A percentile compares a stretch with the other conserved stretches of the same genome.
These are phyloP conservation scores for Mya arenaria DNA, from an alignment of 1,140 invertebrate species.

Conservation along the genomic window DNA sequence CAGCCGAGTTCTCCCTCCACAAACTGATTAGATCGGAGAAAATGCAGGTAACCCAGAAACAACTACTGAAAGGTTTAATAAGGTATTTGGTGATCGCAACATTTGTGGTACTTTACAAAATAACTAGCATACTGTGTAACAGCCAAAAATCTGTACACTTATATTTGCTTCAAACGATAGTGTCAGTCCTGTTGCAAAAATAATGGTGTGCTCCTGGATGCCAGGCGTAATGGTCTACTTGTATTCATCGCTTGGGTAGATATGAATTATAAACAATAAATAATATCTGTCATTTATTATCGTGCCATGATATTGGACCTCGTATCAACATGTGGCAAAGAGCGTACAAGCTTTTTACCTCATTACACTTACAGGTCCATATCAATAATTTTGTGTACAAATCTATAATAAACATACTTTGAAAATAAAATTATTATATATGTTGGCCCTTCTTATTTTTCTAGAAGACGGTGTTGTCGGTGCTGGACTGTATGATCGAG, in stretches of 20 bases:
- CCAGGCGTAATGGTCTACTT: too few relatives aligned
- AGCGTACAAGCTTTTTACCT: neutral
- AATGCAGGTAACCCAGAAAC: neutral
- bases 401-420: neutral
- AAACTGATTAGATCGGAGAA: slow-evolving; percentile 55
- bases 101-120: neutral
- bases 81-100: neutral
- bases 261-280: too few relatives aligned
- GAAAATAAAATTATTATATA: neutral
- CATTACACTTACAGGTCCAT: neutral
- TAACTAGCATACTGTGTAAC: neutral
- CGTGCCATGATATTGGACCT: too few relatives aligned
- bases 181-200: too few relatives aligned
- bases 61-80: neutral
- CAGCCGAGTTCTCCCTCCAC: slow-evolving; percentile 69
- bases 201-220: too few relatives aligned
- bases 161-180: neutral
- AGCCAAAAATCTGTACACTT: neutral
- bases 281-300: too few relatives aligned
- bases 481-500: slow-evolving; percentile 76
- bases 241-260: too few relatives aligned
- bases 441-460: neutral
- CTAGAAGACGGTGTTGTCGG: slow-evolving; percentile 68
- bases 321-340: too few relatives aligned
- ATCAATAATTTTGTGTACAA: neutral